A percentile compares a stretch with the other conserved stretches of the same genome.
Conservation (phyloP, 1,140 invertebrate genomes). For the Brachionus angularis region DNA sequence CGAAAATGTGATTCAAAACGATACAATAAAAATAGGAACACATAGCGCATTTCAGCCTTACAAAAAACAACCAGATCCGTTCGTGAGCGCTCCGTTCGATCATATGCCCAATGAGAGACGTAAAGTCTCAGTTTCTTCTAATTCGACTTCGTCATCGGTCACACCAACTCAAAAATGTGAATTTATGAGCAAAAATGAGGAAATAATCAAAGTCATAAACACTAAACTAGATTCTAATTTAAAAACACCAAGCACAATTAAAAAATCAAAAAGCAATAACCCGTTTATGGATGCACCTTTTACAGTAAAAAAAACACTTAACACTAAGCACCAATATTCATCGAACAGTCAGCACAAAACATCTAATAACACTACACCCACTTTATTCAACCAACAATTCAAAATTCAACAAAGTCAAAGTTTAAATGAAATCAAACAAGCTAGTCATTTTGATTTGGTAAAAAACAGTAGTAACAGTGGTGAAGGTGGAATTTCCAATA, state of each 20-base stretch:
- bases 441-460: constrained; percentile 7
- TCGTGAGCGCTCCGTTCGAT: constrained; percentile 31
- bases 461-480: not conserved
- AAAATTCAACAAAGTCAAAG: not conserved
- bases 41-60: constrained; percentile 37
- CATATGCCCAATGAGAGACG: not conserved
- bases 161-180: too few relatives aligned
- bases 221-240: not conserved
- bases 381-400: too few relatives aligned
- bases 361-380: not conserved
- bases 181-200: too few relatives aligned
- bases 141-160: not conserved
- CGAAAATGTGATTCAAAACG: constrained; percentile 11
- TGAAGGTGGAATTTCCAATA: constrained; percentile 32
- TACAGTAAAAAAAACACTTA: constrained; percentile 25
- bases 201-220: constrained; percentile 31
- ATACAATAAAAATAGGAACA: not conserved
- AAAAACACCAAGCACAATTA: constrained; percentile 11
- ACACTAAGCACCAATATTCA: not conserved
- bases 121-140: constrained; percentile 11
- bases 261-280: not conserved
- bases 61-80: constrained; percentile 31
- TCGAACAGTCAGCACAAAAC: too few relatives aligned
- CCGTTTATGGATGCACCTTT: constrained; percentile 38
- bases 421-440: not conserved